Evolutionary conservation across 2,888 invertebrate genomes (phyloP).

Genomic region (Eupithecia tripunctaria): DNA sequence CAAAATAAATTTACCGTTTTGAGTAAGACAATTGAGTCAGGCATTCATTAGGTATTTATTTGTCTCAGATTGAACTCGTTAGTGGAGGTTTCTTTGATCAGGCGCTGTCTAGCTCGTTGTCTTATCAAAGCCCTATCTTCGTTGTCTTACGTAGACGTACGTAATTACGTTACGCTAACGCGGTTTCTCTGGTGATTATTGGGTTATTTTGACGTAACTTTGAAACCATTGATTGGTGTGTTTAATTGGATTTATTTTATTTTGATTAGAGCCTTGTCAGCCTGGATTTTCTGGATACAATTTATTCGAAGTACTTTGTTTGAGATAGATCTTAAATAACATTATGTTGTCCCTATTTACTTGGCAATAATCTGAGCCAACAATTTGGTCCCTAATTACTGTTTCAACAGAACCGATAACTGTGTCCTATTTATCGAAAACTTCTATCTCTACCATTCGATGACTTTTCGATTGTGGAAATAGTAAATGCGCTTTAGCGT

Average conservation of each 20-base stretch:
- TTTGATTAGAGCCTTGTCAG: not conserved
- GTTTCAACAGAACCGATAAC: not conserved
- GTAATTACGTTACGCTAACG: constrained; percentile 16
- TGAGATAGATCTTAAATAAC: not conserved
- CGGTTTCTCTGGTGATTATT: constrained; percentile 14
- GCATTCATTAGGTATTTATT: not conserved
- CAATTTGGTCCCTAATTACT: not conserved
- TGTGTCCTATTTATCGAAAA: not conserved
- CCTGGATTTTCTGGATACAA: not conserved
- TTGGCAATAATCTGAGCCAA: not conserved
- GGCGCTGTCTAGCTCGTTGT: not conserved
- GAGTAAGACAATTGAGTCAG: not conserved
- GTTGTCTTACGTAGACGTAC: not conserved
- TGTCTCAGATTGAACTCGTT: constrained; percentile 3
- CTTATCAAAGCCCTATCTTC: constrained; percentile 3
- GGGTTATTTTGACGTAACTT: constrained; percentile 10
- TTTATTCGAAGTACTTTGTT: not conserved
- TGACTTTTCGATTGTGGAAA: constrained; percentile 18
- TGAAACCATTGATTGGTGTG: constrained; percentile 8
- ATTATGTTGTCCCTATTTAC: not conserved
- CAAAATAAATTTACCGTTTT: not conserved
- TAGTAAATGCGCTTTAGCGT: not conserved
- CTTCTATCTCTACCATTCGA: constrained; percentile 11
- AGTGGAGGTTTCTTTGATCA: not conserved
- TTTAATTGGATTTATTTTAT: constrained; percentile 7